Base-by-base conservation (phyloP, 2,113 vertebrate species). In the Tangachromis dhanisi region DNA sequence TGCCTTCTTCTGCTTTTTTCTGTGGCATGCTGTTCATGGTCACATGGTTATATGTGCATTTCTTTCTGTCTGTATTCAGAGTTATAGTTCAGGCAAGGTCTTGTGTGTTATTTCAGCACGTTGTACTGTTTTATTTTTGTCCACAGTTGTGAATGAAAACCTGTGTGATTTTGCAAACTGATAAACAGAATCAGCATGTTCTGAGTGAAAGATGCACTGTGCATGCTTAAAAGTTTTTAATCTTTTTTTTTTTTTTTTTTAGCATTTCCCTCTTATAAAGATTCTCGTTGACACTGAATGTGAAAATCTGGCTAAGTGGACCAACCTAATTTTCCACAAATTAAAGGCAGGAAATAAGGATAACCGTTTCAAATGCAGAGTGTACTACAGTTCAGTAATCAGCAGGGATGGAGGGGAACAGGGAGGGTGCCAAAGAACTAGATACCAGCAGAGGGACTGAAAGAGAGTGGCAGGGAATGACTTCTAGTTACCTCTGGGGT, bases 401-500 rank as follows among this genome's bases (percentile, higher is more conserved):
- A 54, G 14, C 45, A 42, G 21, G 81, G 24, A 35, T 38, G 47
- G 53, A 85, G 61, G 80, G 81, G 73, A 40, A 19, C n/a, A 33
- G 19, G 42, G 71, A 33, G 49, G 45, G 71, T 13, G 57, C 63
- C 83, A 12, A 66, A 6, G 38, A 9, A 57, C 66, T 79, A 78
- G 86, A 63, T 33, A 86, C 33, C 38, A 66, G 29, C 13, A 63
- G 83, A 80, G 21, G 78, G 42, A 82, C 49, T 86, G 78, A 83
- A 38, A 66, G 13, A 59, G 42, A 90, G 17, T n/a, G 61, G 29
- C 63, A 83, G 85, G 26, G 88, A 86, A 88, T 85, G 92, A 87
- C 93, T 86, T 83, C n/a, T 85, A 92, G 93, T 94, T 85, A 93
- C 93, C 92, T 92, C 92, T 84, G 68, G 83, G 54, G 53, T 81